phyloP scores from a whole-genome alignment of 2,797 vertebrate species.

The Ispidina picta region DNA sequence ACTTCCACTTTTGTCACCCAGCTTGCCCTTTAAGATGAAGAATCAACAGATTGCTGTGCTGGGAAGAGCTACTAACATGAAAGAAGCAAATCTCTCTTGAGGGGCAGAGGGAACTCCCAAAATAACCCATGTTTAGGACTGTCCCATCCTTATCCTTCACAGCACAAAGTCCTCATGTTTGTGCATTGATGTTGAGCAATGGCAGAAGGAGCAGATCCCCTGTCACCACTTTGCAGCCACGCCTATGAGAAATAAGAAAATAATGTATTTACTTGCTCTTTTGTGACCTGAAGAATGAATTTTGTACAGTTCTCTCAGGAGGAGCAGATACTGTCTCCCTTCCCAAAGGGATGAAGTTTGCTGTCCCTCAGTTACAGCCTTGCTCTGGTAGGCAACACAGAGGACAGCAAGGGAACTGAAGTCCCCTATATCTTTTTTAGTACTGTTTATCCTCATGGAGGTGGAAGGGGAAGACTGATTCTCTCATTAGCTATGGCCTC shows the following conservation, averaged over 20 bases:
- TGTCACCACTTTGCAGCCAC: background rate
- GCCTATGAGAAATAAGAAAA: background rate
- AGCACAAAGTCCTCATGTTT: accelerated
- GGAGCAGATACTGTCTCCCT: background rate
- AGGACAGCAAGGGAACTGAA: background rate
- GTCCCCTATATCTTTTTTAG: background rate
- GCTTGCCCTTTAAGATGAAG: background rate
- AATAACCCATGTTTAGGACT: background rate
- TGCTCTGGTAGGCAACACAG: background rate
- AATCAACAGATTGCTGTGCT: background rate
- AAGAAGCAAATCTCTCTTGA: background rate
- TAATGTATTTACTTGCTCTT: background rate
- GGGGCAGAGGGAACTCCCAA: background rate
- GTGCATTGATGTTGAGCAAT: background rate
- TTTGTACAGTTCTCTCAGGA: background rate
- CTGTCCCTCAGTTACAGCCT: background rate
- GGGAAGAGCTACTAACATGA: background rate
- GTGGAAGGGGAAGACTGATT: background rate
- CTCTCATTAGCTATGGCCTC: background rate
- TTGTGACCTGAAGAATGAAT: background rate
- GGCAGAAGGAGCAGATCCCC: background rate
- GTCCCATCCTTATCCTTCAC: background rate
- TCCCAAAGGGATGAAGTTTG: background rate
- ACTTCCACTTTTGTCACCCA: background rate
- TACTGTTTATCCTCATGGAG: background rate